phyloP scores from a whole-genome alignment of 2,888 invertebrate species.

The Lagria hirta region DNA sequence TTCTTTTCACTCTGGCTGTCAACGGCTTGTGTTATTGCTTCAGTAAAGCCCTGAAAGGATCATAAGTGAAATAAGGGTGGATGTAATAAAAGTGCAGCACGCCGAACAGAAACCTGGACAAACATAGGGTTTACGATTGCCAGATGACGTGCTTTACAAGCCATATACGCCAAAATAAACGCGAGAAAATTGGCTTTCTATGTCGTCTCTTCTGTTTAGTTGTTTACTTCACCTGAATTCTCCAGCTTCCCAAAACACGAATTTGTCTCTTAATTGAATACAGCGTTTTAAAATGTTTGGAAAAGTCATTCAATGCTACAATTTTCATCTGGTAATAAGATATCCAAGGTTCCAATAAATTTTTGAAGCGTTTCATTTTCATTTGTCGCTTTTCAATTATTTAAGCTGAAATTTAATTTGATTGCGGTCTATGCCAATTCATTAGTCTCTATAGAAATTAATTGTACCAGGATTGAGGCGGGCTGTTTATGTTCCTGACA shows the following conservation, averaged over 20 bases:
- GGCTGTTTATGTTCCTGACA: conserved; percentile 16
- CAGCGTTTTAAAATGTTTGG: no score
- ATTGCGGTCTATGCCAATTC: conserved; percentile 19
- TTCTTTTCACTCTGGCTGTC: no score
- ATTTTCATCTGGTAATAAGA: no score
- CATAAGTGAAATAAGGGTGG: conserved; percentile 20
- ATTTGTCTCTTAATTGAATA: no score
- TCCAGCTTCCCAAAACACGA: no score
- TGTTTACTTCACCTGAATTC: no score
- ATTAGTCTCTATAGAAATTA: conserved; percentile 18
- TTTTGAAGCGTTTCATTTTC: conserved; percentile 15
- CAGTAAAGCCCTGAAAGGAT: conserved; percentile 4
- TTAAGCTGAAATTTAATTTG: conserved; percentile 17
- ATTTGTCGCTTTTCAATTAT: no score
- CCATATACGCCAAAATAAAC: conserved; percentile 26
- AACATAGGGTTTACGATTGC: conserved; percentile 22
- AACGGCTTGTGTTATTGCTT: no score
- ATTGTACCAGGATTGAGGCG: conserved; percentile 16
- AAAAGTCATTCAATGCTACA: no score
- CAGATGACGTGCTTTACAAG: conserved; percentile 25
- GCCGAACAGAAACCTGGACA: conserved; percentile 18
- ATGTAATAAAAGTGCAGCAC: conserved; percentile 16
- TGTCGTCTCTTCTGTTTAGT: no score
- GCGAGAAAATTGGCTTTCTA: conserved; percentile 26
- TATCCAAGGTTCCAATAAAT: no score